phyloP scores from a whole-genome alignment of 37 sponge, comb jelly and placozoan genomes.

The Crambe crambe region DNA sequence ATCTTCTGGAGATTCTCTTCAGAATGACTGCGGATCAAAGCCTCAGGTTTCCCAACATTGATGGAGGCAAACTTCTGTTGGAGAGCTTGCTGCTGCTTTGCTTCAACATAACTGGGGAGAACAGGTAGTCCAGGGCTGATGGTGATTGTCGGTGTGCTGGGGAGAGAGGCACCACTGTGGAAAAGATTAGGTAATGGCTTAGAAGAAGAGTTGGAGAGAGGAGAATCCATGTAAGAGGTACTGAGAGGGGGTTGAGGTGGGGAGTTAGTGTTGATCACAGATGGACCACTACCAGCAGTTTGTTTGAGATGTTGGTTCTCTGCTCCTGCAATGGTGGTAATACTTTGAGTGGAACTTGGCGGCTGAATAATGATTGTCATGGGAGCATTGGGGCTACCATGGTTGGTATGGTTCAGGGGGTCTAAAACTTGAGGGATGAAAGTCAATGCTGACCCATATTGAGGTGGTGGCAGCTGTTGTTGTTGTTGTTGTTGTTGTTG shows the following conservation, averaged over 20 bases:
- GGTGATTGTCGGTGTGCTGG: conserved; percentile 13
- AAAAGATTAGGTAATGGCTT: not conserved
- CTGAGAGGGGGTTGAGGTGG: too few relatives aligned
- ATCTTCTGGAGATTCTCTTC: conserved; percentile 76
- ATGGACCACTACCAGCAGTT: not conserved
- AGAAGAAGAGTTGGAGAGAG: not conserved
- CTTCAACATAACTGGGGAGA: conserved; percentile 64
- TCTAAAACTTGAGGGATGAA: conserved; percentile 34
- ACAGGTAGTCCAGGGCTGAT: conserved; percentile 27
- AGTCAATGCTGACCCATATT: too few relatives aligned
- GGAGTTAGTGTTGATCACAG: not conserved
- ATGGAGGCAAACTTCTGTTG: conserved; percentile 69
- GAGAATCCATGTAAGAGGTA: not conserved
- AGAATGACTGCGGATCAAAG: conserved; percentile 67
- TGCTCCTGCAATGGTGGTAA: too few relatives aligned
- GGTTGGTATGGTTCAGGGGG: not conserved
- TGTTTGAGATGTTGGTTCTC: conserved; percentile 13
- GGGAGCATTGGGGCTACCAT: not conserved
- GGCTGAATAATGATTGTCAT: not conserved
- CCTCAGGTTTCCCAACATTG: conserved; percentile 29
- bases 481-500: not conserved
- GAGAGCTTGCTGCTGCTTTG: conserved; percentile 53
- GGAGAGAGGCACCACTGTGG: conserved; percentile 15
- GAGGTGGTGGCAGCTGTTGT: conserved; percentile 9
- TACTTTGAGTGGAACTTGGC: not conserved